Evolutionary conservation across 2,888 invertebrate species (phyloP).

Genomic region (Mythimna ferrago): DNA sequence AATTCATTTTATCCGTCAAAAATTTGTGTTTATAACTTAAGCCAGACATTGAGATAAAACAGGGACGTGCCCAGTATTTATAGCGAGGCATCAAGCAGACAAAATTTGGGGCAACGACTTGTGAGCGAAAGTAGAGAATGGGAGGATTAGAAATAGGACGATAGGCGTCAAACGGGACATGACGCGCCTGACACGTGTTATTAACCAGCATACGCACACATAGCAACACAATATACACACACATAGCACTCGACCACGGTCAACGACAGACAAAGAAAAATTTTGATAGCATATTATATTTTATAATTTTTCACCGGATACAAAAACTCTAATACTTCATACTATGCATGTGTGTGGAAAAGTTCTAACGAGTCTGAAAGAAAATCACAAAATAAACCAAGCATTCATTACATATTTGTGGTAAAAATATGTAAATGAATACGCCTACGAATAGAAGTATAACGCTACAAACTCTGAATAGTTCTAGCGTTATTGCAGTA

Average conservation of each 20-base stretch:
- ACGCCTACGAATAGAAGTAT: constrained; percentile 42
- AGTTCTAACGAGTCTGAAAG: constrained; percentile 25
- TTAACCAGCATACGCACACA: constrained; percentile 10
- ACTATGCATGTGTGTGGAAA: constrained; percentile 16
- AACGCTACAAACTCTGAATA: constrained; percentile 50
- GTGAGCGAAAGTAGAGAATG: constrained; percentile 69
- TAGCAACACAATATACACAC: constrained; percentile 7
- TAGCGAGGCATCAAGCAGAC: constrained; percentile 69
- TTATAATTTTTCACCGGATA: background rate
- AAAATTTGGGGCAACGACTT: constrained; percentile 79
- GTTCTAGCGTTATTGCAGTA: constrained; percentile 46
- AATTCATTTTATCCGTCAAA: constrained; percentile 36
- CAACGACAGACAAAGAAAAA: background rate
- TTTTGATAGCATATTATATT: constrained; percentile 1
- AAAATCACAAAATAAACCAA: constrained; percentile 35
- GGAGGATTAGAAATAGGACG: constrained; percentile 58
- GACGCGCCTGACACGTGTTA: constrained; percentile 16
- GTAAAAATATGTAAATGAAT: constrained; percentile 60
- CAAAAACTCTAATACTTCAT: background rate
- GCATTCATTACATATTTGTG: constrained; percentile 60
- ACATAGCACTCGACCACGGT: constrained; percentile 1
- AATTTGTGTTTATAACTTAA: constrained; percentile 52
- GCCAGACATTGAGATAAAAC: constrained; percentile 68
- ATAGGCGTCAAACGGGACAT: constrained; percentile 37
- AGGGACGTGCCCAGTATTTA: constrained; percentile 75